Evolutionary conservation across 2,888 invertebrate species (phyloP).

Genomic region (Aphidius colemani): DNA sequence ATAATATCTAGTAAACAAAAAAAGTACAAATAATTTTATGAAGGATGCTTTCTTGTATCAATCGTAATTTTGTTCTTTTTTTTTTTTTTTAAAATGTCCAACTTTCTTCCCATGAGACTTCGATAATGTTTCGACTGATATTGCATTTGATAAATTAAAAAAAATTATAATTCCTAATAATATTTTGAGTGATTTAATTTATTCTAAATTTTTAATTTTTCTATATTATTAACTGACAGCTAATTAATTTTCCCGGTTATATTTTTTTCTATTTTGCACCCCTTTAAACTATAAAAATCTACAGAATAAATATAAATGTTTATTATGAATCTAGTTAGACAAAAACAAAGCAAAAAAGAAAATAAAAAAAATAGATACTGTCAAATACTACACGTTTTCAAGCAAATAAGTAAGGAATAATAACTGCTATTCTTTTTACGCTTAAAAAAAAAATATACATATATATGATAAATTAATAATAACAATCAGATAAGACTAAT

Average conservation of each 20-base stretch:
- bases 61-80: too few species aligned
- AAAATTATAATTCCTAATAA: background rate
- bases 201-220: background rate
- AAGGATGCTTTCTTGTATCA: background rate
- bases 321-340: background rate
- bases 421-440: background rate
- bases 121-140: background rate
- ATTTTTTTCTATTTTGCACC: background rate
- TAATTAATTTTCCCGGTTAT: background rate
- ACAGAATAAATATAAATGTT: slow-evolving; percentile 5
- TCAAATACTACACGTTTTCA: slow-evolving; percentile 16
- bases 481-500: background rate
- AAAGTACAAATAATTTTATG: slow-evolving; percentile 12
- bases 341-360: background rate
- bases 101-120: background rate
- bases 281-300: background rate
- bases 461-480: background rate
- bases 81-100: background rate
- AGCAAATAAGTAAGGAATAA: background rate
- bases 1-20: slow-evolving; percentile 1
- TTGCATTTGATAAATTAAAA: background rate
- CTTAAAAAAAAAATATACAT: slow-evolving; percentile 8
- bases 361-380: slow-evolving; percentile 10
- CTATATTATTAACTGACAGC: background rate
- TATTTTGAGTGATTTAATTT: background rate